Evolutionary conservation across 2,797 vertebrate genomes (phyloP).

Genomic region (Parotocinclus haroldoi): DNA sequence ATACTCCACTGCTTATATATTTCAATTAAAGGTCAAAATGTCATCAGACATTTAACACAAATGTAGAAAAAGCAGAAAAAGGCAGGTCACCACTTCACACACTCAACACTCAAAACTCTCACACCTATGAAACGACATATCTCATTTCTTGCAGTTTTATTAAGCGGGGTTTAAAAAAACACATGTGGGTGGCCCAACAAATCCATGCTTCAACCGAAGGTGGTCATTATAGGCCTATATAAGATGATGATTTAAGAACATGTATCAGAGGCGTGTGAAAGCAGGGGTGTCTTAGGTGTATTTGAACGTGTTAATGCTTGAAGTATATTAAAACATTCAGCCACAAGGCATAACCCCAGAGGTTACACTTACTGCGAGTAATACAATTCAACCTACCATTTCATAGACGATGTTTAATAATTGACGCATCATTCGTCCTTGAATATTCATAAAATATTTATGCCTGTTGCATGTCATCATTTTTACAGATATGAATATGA

Average conservation of each 20-base stretch:
- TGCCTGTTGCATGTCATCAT: too few relatives aligned
- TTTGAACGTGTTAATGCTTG: slow-evolving; percentile 6
- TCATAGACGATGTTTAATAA: too few relatives aligned
- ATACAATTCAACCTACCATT: neutral
- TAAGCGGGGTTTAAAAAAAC: slow-evolving; percentile 24
- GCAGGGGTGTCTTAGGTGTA: neutral
- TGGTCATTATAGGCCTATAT: slow-evolving; percentile 16
- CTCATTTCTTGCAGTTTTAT: slow-evolving; percentile 21
- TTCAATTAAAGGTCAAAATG: too few relatives aligned
- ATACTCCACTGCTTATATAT: too few relatives aligned
- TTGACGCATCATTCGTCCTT: too few relatives aligned
- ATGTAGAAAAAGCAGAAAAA: too few relatives aligned
- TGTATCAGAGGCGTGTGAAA: slow-evolving; percentile 14
- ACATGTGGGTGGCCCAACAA: slow-evolving; percentile 21
- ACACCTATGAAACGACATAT: slow-evolving; percentile 13
- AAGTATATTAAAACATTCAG: neutral
- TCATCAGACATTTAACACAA: too few relatives aligned
- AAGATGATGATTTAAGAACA: slow-evolving; percentile 17
- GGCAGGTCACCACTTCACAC: too few relatives aligned
- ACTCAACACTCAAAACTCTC: slow-evolving; percentile 6
- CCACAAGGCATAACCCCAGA: neutral
- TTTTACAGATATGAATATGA: too few relatives aligned
- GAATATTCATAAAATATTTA: too few relatives aligned
- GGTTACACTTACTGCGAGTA: too few relatives aligned
- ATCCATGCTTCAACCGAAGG: slow-evolving; percentile 8